Evolutionary conservation across 1,140 invertebrate genomes (phyloP).

Genomic region (Nasonia vitripennis): DNA sequence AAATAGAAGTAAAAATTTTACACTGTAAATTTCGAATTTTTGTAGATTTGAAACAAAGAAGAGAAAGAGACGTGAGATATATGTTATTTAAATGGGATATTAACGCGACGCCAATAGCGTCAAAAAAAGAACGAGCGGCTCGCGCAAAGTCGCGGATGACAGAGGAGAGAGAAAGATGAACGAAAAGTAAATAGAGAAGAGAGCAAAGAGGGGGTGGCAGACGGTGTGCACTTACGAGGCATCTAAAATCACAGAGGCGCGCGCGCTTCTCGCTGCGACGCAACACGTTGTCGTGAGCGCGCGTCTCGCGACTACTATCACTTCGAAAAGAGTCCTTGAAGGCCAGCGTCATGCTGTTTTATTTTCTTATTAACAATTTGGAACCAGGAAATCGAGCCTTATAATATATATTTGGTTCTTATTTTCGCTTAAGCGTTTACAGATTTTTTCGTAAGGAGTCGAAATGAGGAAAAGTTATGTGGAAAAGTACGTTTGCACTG

Average conservation of each 20-base stretch:
- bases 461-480: conserved; percentile 47
- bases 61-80: not conserved
- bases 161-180: conserved; percentile 26
- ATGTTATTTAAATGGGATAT: conserved; percentile 56
- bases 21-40: not conserved
- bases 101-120: conserved; percentile 30
- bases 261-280: conserved; percentile 20
- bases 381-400: conserved; percentile 45
- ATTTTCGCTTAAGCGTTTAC: conserved; percentile 14
- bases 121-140: not conserved
- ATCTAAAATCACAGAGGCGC: conserved; percentile 55
- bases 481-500: conserved; percentile 9
- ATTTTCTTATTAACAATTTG: conserved; percentile 35
- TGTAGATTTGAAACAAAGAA: conserved; percentile 20
- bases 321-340: conserved; percentile 26
- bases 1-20: not conserved
- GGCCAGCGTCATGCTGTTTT: conserved; percentile 6
- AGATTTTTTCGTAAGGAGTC: conserved; percentile 27
- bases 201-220: conserved; percentile 65
- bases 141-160: not conserved
- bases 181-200: conserved; percentile 54
- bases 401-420: conserved; percentile 11
- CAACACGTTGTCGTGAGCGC: conserved; percentile 41
- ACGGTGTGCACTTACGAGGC: conserved; percentile 64
- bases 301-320: conserved; percentile 2